These are phyloP conservation scores for Eurypyga helias DNA, from an alignment of 2,113 vertebrate genomes.

Conservation along the genomic window DNA sequence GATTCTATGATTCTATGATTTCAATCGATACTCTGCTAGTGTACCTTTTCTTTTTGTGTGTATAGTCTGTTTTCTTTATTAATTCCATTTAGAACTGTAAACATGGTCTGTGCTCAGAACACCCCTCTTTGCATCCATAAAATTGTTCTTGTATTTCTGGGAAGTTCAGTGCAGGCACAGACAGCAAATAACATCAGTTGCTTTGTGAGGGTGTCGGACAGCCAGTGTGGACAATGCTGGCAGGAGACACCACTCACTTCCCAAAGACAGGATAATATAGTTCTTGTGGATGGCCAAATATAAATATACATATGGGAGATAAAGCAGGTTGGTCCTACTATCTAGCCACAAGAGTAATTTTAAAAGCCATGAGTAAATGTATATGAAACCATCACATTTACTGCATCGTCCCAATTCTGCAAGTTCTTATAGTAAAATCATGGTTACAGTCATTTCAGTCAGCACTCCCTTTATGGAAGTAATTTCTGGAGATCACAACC, in stretches of 20 bases:
- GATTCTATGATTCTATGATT: no score
- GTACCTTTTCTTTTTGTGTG: background rate
- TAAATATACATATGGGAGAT: background rate
- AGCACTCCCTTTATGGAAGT: background rate
- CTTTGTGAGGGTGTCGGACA: background rate
- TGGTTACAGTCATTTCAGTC: background rate
- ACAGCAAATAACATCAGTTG: background rate
- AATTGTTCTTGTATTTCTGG: background rate
- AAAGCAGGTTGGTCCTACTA: background rate
- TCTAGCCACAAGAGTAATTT: constrained; percentile 1
- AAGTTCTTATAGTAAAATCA: constrained; percentile 12
- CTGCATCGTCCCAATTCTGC: background rate
- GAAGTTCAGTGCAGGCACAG: background rate
- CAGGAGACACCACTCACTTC: background rate
- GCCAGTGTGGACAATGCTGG: background rate
- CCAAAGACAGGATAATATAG: background rate
- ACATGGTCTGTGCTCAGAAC: background rate
- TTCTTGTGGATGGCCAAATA: background rate
- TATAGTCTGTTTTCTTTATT: background rate
- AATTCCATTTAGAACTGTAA: background rate
- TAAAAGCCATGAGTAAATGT: background rate
- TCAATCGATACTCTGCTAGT: background rate
- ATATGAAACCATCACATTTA: background rate
- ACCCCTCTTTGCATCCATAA: background rate
- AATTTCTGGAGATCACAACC: constrained; percentile 8